phyloP scores from a whole-genome alignment of 1,140 invertebrate genomes.

The Elysia chlorotica region DNA sequence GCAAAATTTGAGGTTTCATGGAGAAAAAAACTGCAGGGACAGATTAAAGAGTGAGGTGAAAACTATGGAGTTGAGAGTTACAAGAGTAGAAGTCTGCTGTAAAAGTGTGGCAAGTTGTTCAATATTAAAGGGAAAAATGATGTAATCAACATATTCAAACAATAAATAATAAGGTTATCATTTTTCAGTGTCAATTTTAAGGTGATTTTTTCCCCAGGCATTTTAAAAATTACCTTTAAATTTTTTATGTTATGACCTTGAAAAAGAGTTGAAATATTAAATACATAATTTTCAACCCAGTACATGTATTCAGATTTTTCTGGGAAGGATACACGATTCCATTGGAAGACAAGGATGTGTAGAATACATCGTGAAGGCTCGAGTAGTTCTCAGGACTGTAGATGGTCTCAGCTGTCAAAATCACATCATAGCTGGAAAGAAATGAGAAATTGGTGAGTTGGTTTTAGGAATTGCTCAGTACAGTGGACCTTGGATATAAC shows the following conservation, averaged over 20 bases:
- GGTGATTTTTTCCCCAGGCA: too few species aligned
- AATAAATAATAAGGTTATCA: too few species aligned
- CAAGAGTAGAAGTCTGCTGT: neutral
- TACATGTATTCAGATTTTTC: neutral
- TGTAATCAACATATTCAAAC: too few species aligned
- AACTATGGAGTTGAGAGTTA: neutral
- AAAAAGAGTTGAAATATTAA: neutral
- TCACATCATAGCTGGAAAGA: slow-evolving; percentile 74
- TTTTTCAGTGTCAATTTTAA: too few species aligned
- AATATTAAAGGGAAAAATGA: too few species aligned
- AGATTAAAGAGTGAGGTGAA: too few species aligned
- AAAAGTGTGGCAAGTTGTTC: neutral
- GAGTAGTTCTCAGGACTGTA: slow-evolving; percentile 81
- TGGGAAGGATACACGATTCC: slow-evolving; percentile 69
- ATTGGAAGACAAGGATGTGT: slow-evolving; percentile 69
- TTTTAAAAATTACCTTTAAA: too few species aligned
- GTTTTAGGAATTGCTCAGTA: neutral
- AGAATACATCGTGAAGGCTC: slow-evolving; percentile 76
- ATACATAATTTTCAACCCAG: neutral
- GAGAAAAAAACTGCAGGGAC: too few species aligned
- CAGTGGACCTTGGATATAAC: too few species aligned
- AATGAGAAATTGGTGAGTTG: neutral
- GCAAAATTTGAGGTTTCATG: too few species aligned
- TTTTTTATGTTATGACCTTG: too few species aligned
- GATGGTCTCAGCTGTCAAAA: slow-evolving; percentile 89